phyloP scores from a whole-genome alignment of 1,140 invertebrate genomes.

The Cydia fagiglandana region DNA sequence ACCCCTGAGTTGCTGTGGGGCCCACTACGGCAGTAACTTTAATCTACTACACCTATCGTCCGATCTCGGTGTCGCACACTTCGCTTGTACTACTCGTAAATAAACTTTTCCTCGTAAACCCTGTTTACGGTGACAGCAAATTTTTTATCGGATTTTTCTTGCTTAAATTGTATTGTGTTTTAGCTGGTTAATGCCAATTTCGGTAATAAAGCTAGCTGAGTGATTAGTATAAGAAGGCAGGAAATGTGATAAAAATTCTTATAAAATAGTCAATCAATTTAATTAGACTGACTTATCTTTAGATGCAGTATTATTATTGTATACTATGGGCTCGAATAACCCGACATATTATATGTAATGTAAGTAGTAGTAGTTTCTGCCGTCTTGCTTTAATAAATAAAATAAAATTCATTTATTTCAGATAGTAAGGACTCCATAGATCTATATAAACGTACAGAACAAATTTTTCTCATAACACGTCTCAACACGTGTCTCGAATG shows the following conservation, averaged over 20 bases:
- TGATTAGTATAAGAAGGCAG: too few species aligned
- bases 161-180: neutral
- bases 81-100: slow-evolving; percentile 4
- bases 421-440: too few species aligned
- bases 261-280: too few species aligned
- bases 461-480: slow-evolving; percentile 1
- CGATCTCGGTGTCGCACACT: slow-evolving; percentile 13
- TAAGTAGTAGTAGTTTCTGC: neutral
- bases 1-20: neutral
- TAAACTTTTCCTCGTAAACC: slow-evolving; percentile 13
- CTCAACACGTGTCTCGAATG: slow-evolving; percentile 27
- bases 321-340: too few species aligned
- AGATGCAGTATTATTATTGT: too few species aligned
- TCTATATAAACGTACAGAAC: neutral
- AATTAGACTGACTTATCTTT: too few species aligned
- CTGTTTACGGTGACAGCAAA: neutral
- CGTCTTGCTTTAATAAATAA: neutral
- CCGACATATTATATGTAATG: too few species aligned
- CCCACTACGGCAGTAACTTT: slow-evolving; percentile 1
- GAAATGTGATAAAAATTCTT: too few species aligned
- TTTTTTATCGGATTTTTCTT: neutral
- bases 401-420: too few species aligned
- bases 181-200: neutral
- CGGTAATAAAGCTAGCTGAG: too few species aligned
- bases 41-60: slow-evolving; percentile 9